Evolutionary conservation across 2,888 invertebrate species (phyloP).

Genomic region (Sarcophaga caerulescens): DNA sequence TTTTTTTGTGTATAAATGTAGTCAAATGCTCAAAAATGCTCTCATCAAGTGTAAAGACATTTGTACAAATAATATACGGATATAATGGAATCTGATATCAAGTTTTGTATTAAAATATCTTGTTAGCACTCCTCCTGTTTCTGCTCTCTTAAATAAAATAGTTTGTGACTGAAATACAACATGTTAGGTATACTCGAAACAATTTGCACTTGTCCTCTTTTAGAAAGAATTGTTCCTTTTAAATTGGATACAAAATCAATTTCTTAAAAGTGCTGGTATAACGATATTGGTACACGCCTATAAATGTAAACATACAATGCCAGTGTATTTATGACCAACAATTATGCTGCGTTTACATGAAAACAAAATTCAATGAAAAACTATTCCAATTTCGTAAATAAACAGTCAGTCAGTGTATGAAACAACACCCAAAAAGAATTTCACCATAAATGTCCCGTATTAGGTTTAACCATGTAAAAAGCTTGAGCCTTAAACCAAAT

Average conservation of each 20-base stretch:
- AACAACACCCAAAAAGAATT: too few species aligned
- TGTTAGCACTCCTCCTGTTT: not conserved
- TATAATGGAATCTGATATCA: too few species aligned
- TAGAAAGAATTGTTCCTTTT: not conserved
- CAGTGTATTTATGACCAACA: not conserved
- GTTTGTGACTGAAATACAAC: not conserved
- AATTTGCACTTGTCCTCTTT: not conserved
- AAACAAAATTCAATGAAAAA: not conserved
- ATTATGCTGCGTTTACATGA: not conserved
- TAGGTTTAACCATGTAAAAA: not conserved
- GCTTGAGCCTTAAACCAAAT: not conserved
- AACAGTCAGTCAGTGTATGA: not conserved
- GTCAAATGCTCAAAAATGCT: too few species aligned
- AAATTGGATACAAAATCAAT: slow-evolving; percentile 8
- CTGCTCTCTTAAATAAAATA: not conserved
- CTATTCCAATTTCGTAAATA: not conserved
- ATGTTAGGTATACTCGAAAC: not conserved
- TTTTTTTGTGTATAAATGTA: too few species aligned
- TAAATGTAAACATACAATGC: not conserved
- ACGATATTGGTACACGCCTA: not conserved
- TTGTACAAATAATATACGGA: not conserved
- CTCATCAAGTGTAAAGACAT: not conserved
- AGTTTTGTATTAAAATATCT: not conserved
- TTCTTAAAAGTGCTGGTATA: not conserved
- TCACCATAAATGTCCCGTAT: not conserved